Evolutionary conservation across 2,797 vertebrate species (phyloP), one percentile per base, ranked within the genome.

Genomic region (Anomalospiza imberbis): DNA sequence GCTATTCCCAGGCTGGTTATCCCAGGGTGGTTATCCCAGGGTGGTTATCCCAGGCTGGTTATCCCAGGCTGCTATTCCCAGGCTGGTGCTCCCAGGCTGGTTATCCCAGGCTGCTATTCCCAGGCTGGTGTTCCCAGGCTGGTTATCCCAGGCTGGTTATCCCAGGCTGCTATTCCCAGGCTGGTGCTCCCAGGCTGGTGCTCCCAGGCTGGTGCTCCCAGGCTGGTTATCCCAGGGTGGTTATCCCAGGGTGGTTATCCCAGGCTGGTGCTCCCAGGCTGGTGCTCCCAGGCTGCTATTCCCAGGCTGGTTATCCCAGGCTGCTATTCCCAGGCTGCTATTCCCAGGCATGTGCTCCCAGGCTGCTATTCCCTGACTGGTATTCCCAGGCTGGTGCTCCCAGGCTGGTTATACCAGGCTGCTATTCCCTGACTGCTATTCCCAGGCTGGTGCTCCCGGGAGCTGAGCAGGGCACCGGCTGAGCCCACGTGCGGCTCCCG

Each of bases 401-500:
- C 40, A 40, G 40, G 40, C 40, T 14, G 40, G 40, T 14, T 40
- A 40, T 40, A 29, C 67, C 48, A 11, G 19, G 15, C 17, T 2
- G n/a, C n/a, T n/a, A 6, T 42, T 21, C 28, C 58, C 25, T 6
- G 13, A 19, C 28, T 7, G 13, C 13, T 13, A 42, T 42, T 42
- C 40, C 4, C 44, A 13, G 42, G 20, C 29, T 4, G 44, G 18
- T 1, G 31, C 24, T 24, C 34, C 5, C 32, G 3, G 25, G 29
- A 38, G 47, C 50, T 1, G 71, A 68, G 48, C 71, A 7, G 14
- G 74, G 34, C 54, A 3, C 54, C 16, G 44, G 40, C 70, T 4
- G 32, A 2, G 4, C 4, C 71, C 48, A 1, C 1, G 6, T 2
- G 55, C 65, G 4, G 61, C 10, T 31, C 57, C 78, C 0, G 8